Conservation (phyloP, 2,113 vertebrate species). For the Amia ocellicauda region DNA sequence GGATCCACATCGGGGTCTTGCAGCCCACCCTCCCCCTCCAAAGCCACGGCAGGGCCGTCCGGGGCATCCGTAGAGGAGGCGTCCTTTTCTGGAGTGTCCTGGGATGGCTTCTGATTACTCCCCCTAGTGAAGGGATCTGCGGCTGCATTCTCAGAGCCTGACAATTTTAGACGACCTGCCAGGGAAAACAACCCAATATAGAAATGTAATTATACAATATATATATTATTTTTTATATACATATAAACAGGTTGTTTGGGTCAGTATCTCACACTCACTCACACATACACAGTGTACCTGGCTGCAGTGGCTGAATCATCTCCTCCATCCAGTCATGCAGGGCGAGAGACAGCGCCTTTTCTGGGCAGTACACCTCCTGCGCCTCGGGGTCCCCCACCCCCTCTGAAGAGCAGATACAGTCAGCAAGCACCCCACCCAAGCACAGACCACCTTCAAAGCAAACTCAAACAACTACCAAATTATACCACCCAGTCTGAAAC, state of each 20-base stretch:
- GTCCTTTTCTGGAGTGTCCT: slow-evolving; percentile 33
- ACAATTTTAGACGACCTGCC: slow-evolving; percentile 59
- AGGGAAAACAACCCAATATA: neutral
- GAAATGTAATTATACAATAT: neutral
- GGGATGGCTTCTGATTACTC: slow-evolving; percentile 40
- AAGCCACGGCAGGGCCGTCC: slow-evolving; percentile 35
- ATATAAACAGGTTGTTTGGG: neutral
- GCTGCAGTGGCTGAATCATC: slow-evolving; percentile 66
- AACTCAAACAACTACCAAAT: no score
- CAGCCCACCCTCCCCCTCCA: slow-evolving; percentile 28
- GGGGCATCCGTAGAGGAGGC: slow-evolving; percentile 35
- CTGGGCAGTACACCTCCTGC: slow-evolving; percentile 60
- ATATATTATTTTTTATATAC: neutral
- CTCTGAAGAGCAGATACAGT: slow-evolving; percentile 34
- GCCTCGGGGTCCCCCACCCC: no score
- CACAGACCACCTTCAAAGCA: no score
- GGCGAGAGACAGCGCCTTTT: slow-evolving; percentile 67
- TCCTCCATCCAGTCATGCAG: slow-evolving; percentile 76
- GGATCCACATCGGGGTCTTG: slow-evolving; percentile 21
- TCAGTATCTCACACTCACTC: neutral
- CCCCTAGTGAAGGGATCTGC: slow-evolving; percentile 36
- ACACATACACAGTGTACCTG: neutral
- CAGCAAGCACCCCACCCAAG: no score
- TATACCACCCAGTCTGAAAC: no score
- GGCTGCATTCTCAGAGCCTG: slow-evolving; percentile 46